phyloP scores from a whole-genome alignment of 1,140 invertebrate genomes.

The Semibalanus balanoides region DNA sequence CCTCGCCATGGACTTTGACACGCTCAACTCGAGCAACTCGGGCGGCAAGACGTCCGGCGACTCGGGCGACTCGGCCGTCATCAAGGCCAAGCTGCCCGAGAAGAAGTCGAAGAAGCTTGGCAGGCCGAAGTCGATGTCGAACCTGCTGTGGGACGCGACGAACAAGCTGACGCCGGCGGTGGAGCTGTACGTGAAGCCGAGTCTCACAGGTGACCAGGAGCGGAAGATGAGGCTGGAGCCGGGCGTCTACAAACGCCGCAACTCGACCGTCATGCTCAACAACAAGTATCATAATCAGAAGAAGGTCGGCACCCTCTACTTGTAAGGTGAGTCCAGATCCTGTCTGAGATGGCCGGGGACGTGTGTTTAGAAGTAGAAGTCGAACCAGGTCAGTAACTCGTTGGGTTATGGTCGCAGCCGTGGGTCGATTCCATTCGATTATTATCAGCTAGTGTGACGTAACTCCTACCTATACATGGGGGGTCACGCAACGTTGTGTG shows the following conservation, averaged over 20 bases:
- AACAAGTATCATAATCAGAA: slow-evolving; percentile 18
- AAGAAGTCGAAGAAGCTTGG: slow-evolving; percentile 41
- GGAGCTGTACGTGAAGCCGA: slow-evolving; percentile 5
- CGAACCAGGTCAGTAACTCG: too few relatives aligned
- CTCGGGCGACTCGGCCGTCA: slow-evolving; percentile 45
- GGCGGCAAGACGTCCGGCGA: slow-evolving; percentile 69
- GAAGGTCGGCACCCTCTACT: slow-evolving; percentile 22
- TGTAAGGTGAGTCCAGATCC: slow-evolving; percentile 16
- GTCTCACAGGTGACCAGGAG: slow-evolving; percentile 13
- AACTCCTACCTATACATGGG: too few relatives aligned
- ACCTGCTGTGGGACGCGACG: slow-evolving; percentile 58
- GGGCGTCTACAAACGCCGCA: slow-evolving; percentile 17
- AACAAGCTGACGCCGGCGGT: slow-evolving; percentile 5
- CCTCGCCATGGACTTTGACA: slow-evolving; percentile 62
- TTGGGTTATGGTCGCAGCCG: too few relatives aligned
- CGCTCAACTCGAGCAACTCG: slow-evolving; percentile 72
- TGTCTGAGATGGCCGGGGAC: too few relatives aligned
- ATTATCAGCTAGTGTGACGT: too few relatives aligned
- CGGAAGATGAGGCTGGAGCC: slow-evolving; percentile 18
- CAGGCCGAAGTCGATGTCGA: slow-evolving; percentile 60
- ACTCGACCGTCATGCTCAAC: slow-evolving; percentile 18
- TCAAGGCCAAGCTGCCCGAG: slow-evolving; percentile 46
- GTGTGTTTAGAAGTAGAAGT: too few relatives aligned
- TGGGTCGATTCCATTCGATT: too few relatives aligned
- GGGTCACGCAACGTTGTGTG: too few relatives aligned